Evolutionary conservation across 35 echinoderm and acorn worm species (phyloP).

Genomic region (Stichopus chloronotus): DNA sequence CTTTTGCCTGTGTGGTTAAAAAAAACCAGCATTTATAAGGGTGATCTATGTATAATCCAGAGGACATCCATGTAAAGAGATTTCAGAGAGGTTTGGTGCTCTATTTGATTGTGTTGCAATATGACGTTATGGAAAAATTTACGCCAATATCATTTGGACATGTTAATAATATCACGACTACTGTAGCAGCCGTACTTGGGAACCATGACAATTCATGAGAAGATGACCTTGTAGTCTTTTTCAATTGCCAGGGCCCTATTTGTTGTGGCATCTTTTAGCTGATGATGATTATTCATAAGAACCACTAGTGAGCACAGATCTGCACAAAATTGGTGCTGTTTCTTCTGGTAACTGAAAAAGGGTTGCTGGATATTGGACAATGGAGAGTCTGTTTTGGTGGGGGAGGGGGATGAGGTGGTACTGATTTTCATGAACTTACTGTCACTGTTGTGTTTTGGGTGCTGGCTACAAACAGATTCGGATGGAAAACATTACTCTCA

Average conservation of each 20-base stretch:
- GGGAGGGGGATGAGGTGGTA: background rate
- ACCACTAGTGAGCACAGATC: background rate
- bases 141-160: background rate
- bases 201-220: background rate
- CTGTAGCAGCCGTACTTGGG: background rate
- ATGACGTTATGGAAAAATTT: background rate
- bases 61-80: background rate
- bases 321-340: background rate
- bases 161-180: background rate
- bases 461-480: background rate
- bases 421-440: background rate
- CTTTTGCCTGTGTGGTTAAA: background rate
- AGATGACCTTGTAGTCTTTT: background rate
- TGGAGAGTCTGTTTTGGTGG: constrained; percentile 1
- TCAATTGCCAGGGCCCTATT: background rate
- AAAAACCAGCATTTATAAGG: background rate
- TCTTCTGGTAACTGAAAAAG: background rate
- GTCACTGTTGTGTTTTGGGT: constrained; percentile 4
- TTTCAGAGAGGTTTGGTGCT: background rate
- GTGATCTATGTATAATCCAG: background rate
- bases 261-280: background rate
- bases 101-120: background rate
- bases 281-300: background rate
- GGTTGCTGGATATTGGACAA: background rate
- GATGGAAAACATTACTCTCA: background rate